Evolutionary conservation across 1,140 invertebrate genomes (phyloP).

Genomic region (Lepidurus arcticus): DNA sequence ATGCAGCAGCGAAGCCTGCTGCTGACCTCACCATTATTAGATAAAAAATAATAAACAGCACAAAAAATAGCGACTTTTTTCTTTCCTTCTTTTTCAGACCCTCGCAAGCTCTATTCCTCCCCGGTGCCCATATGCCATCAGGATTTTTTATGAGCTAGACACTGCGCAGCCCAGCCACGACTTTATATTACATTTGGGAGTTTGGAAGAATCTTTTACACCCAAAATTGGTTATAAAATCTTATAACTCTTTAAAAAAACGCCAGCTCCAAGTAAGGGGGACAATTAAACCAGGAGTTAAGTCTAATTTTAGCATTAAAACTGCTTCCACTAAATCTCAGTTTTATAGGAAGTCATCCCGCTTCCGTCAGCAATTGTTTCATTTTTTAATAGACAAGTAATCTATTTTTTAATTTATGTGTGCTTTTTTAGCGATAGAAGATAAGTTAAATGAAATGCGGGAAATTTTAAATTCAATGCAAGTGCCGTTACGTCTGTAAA

Average conservation of each 20-base stretch:
- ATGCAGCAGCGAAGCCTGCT: constrained; percentile 20
- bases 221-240: not conserved
- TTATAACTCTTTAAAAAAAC: not conserved
- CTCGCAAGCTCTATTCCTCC: not conserved
- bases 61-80: constrained; percentile 22
- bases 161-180: not conserved
- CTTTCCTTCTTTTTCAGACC: not conserved
- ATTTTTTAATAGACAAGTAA: not conserved
- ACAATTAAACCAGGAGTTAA: not conserved
- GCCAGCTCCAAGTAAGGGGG: not conserved
- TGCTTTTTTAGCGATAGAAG: too few relatives aligned
- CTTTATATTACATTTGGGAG: not conserved
- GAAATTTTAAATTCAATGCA: too few relatives aligned
- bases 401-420: too few relatives aligned
- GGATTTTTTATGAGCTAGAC: constrained; percentile 7
- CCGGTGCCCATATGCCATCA: constrained; percentile 20
- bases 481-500: too few relatives aligned
- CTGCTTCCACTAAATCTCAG: not conserved
- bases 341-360: not conserved
- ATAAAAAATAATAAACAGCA: constrained; percentile 22
- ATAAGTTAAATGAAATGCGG: too few relatives aligned
- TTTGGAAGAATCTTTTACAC: not conserved
- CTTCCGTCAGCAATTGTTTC: not conserved
- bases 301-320: not conserved
- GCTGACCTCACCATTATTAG: constrained; percentile 18